Percentiles rank a stretch among this genome's conserved stretches.
phyloP scores from a whole-genome alignment of 2,797 vertebrate species.

The Syncerus caffer region DNA sequence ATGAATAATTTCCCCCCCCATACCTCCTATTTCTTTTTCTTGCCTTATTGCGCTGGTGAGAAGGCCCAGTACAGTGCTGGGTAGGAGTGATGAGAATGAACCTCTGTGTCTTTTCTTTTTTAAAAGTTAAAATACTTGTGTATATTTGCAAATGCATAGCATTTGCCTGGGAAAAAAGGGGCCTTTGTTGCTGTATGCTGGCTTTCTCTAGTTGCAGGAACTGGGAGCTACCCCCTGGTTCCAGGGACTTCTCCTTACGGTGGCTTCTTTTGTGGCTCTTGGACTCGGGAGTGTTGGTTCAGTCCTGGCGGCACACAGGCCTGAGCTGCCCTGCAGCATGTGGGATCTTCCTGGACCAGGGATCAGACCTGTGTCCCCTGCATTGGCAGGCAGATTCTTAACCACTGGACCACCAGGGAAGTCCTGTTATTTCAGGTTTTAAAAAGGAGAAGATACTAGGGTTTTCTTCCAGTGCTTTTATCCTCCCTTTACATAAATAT shows the following conservation, averaged over 20 bases:
- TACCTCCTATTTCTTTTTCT: neutral
- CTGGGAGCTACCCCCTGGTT: neutral
- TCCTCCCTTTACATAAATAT: neutral
- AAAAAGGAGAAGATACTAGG: neutral
- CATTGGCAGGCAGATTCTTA: neutral
- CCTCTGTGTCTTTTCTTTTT: neutral
- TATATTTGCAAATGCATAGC: neutral
- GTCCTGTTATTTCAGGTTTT: neutral
- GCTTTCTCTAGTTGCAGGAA: neutral
- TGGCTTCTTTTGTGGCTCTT: neutral
- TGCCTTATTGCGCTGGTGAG: neutral
- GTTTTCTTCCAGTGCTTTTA: neutral
- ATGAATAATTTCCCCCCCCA: neutral
- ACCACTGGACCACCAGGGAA: neutral
- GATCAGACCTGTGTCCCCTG: neutral
- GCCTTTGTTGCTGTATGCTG: neutral
- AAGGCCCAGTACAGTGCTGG: neutral
- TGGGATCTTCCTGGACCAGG: neutral
- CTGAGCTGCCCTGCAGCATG: neutral
- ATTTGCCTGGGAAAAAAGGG: neutral
- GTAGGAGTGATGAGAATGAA: neutral
- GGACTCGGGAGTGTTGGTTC: neutral
- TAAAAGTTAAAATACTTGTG: neutral
- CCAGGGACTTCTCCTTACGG: fast-evolving
- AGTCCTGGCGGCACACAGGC: neutral